Percentiles rank a stretch among this genome's conserved stretches.
Evolutionary conservation across 1,140 invertebrate species (phyloP).

Genomic region (Lasioglossum albipes): DNA sequence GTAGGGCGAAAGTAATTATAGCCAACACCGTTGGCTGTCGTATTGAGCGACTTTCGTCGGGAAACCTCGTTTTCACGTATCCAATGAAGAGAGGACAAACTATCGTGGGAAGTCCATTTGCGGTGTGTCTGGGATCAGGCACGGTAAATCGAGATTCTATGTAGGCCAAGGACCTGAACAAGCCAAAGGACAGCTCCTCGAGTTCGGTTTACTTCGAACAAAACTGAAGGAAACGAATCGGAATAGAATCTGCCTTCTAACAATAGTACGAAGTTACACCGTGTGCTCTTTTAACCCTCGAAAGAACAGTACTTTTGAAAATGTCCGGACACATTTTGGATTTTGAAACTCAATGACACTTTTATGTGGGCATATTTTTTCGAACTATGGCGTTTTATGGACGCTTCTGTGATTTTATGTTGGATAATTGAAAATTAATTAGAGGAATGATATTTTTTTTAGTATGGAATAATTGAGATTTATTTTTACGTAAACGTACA

Average conservation of each 20-base stretch:
- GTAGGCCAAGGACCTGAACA: neutral
- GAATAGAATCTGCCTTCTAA: neutral
- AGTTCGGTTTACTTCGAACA: neutral
- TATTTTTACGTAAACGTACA: too few species aligned
- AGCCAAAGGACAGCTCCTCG: neutral
- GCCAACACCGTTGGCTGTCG: neutral
- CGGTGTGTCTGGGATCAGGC: neutral
- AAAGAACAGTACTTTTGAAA: too few species aligned
- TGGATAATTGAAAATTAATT: too few species aligned
- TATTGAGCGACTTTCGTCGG: neutral
- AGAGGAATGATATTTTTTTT: too few species aligned
- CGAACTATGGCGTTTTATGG: too few species aligned
- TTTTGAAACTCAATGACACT: too few species aligned
- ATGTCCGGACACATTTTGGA: neutral
- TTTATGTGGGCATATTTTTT: too few species aligned
- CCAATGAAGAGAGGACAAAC: slow-evolving; percentile 17
- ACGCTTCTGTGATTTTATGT: too few species aligned
- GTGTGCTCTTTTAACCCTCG: too few species aligned
- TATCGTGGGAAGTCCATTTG: slow-evolving; percentile 18
- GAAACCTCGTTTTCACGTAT: neutral
- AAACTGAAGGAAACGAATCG: neutral
- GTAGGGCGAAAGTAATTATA: slow-evolving; percentile 25
- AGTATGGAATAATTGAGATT: too few species aligned
- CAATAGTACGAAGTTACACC: neutral
- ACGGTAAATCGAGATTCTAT: slow-evolving; percentile 19